phyloP scores from a whole-genome alignment of 2,113 vertebrate genomes.

The Platichthys stellatus region DNA sequence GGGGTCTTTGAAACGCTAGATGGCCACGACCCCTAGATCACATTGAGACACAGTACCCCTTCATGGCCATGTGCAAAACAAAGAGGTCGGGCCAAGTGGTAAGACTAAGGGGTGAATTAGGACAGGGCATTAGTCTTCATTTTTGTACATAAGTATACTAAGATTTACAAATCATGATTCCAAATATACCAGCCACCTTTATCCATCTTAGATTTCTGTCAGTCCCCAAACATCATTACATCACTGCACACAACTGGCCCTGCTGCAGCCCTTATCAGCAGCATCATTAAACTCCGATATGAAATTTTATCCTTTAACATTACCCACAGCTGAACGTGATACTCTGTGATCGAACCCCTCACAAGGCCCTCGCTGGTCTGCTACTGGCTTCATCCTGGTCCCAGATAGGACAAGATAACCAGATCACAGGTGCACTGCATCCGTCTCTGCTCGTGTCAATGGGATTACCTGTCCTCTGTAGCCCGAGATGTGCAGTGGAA shows the following conservation, averaged over 20 bases:
- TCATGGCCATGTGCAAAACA: no score
- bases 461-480: slow-evolving; percentile 74
- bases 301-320: slow-evolving; percentile 19
- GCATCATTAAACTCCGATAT: slow-evolving; percentile 33
- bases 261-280: slow-evolving; percentile 10
- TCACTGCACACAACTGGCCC: not conserved
- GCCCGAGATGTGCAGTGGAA: slow-evolving; percentile 68
- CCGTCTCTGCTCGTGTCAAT: slow-evolving; percentile 65
- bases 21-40: no score
- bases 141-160: not conserved
- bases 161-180: not conserved
- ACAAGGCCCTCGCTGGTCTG: slow-evolving; percentile 14
- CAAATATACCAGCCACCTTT: not conserved
- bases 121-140: no score
- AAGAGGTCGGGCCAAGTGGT: no score
- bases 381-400: slow-evolving; percentile 42
- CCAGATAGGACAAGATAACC: slow-evolving; percentile 61
- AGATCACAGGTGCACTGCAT: slow-evolving; percentile 70
- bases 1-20: no score
- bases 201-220: slow-evolving; percentile 5
- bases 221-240: not conserved
- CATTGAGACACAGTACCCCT: no score
- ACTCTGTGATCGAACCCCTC: slow-evolving; percentile 25
- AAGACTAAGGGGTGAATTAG: no score
- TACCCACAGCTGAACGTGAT: slow-evolving; percentile 22